Evolutionary conservation across 2,888 invertebrate species (phyloP).

Genomic region (Stictocephala bisonia): DNA sequence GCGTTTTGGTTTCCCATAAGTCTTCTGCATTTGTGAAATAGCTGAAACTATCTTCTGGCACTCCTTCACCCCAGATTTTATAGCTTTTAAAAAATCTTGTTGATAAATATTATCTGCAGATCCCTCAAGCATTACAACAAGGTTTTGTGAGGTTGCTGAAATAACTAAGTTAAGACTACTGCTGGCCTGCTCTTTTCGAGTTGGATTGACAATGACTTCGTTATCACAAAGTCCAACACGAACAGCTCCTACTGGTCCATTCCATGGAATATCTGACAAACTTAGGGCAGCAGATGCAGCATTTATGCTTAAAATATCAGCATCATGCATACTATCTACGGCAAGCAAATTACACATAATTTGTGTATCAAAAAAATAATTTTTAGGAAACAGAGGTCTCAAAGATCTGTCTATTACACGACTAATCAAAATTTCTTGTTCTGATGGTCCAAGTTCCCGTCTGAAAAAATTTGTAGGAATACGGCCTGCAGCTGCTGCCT

Average conservation of each 20-base stretch:
- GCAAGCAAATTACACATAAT: constrained; percentile 94
- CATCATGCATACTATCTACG: constrained; percentile 86
- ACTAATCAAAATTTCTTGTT: constrained; percentile 92
- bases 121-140: constrained; percentile 94
- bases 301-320: constrained; percentile 93
- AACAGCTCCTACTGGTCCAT: constrained; percentile 95
- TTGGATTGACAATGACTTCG: constrained; percentile 87
- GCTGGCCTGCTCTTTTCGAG: constrained; percentile 79
- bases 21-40: constrained; percentile 78
- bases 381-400: constrained; percentile 85
- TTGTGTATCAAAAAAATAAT: constrained; percentile 80
- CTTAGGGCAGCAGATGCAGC: constrained; percentile 93
- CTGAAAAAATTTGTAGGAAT: constrained; percentile 96
- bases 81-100: constrained; percentile 85
- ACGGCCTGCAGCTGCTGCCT: constrained; percentile 95
- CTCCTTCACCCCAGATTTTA: constrained; percentile 85
- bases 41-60: constrained; percentile 80
- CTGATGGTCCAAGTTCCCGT: constrained; percentile 83
- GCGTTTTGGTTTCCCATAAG: constrained; percentile 80
- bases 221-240: constrained; percentile 84
- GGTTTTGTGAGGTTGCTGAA: constrained; percentile 79
- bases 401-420: constrained; percentile 92
- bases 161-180: constrained; percentile 89
- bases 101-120: constrained; percentile 81
- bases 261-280: constrained; percentile 96